Percentiles rank a stretch among this genome's conserved stretches.
Evolutionary conservation across 2,888 invertebrate species (phyloP).

Genomic region (Clepsis dumicolana): DNA sequence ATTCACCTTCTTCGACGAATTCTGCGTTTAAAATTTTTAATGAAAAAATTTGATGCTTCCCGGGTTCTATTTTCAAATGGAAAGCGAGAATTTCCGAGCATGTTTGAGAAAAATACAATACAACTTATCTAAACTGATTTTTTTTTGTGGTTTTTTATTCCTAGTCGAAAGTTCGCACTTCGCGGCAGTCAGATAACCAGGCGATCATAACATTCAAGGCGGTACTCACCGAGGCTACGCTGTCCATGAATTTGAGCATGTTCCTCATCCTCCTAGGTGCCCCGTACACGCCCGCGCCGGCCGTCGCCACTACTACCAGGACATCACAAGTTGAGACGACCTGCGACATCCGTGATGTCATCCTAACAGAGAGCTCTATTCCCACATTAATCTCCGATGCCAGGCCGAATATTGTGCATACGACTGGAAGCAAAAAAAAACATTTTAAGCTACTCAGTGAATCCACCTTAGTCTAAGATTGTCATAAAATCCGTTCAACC

Average conservation of each 20-base stretch:
- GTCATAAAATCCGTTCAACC: no score
- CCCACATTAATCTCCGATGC: conserved; percentile 84
- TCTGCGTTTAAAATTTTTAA: no score
- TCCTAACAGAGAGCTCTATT: conserved; percentile 81
- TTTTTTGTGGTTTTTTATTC: no score
- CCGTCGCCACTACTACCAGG: conserved; percentile 81
- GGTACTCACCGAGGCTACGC: conserved; percentile 73
- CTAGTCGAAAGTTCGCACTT: no score
- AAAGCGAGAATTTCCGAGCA: no score
- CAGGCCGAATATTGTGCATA: conserved; percentile 78
- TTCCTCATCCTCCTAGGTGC: conserved; percentile 82
- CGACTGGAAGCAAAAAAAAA: conserved; percentile 62
- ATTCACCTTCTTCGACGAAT: no score
- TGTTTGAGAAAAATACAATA: no score
- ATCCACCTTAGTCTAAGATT: no score
- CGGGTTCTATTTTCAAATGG: no score
- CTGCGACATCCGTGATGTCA: conserved; percentile 84
- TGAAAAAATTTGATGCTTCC: no score
- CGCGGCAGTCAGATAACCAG: background rate
- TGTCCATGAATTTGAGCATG: conserved; percentile 81
- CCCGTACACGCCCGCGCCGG: conserved; percentile 82
- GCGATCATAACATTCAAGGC: background rate
- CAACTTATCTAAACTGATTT: no score
- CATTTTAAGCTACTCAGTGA: background rate
- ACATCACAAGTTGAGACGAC: conserved; percentile 86